Evolutionary conservation across 2,113 vertebrate species (phyloP).

Genomic region (Cynopterus brachyotis): DNA sequence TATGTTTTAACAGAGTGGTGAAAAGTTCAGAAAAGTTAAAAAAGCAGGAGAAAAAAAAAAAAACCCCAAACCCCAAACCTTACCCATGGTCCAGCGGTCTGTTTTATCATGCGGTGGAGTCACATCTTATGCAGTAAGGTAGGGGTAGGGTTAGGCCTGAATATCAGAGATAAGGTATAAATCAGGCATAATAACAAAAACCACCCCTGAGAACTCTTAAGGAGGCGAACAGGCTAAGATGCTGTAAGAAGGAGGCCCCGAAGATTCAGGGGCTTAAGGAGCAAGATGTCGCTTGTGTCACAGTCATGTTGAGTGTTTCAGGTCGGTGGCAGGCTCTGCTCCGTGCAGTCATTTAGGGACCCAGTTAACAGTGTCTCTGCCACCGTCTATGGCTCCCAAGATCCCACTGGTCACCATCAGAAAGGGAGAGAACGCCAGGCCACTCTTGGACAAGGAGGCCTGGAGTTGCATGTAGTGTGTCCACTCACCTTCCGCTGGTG

Average conservation of each 20-base stretch:
- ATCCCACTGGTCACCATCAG: neutral
- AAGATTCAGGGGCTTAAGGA: neutral
- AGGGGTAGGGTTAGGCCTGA: neutral
- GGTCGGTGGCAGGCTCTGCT: neutral
- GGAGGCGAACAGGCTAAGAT: neutral
- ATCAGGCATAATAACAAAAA: neutral
- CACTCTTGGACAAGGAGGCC: neutral
- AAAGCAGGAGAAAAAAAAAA: neutral
- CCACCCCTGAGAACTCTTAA: neutral
- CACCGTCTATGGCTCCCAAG: neutral
- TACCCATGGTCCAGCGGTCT: neutral
- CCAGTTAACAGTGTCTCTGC: neutral
- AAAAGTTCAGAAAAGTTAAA: neutral
- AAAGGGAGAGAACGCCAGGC: neutral
- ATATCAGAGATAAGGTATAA: neutral
- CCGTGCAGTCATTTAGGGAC: neutral
- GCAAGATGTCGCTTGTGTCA: neutral
- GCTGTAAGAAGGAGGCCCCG: neutral
- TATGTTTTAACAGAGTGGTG: neutral
- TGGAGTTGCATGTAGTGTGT: neutral
- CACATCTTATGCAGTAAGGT: neutral
- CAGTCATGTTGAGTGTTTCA: neutral
- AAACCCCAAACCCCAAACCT: neutral
- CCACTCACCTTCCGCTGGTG: neutral
- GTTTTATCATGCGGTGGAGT: neutral